A percentile compares a stretch with the other conserved stretches of the same genome.
phyloP scores from a whole-genome alignment of 2,797 vertebrate species.

The Tolypeutes matacus region DNA sequence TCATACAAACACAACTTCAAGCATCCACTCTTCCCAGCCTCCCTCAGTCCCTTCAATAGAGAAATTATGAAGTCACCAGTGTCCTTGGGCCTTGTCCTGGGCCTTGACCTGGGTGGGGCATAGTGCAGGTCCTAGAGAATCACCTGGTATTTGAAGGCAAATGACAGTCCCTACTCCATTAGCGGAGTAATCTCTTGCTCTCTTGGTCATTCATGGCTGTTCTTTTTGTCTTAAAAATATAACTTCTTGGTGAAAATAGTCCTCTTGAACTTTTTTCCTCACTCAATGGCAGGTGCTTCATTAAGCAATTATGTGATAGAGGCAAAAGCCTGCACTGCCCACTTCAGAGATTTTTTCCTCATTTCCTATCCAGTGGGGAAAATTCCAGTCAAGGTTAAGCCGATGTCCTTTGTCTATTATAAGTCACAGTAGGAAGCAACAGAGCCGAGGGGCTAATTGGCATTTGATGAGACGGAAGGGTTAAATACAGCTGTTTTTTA shows the following conservation, averaged over 20 bases:
- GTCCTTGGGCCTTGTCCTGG: neutral
- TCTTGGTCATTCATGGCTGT: neutral
- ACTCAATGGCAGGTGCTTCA: neutral
- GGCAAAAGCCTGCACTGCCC: neutral
- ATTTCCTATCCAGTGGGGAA: neutral
- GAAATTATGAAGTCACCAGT: neutral
- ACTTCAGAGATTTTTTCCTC: neutral
- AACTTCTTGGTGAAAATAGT: neutral
- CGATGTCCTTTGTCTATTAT: neutral
- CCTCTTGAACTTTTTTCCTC: neutral
- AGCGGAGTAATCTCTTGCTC: neutral
- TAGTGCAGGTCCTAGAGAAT: neutral
- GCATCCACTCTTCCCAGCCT: neutral
- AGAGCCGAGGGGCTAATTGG: neutral
- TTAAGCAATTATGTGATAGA: neutral
- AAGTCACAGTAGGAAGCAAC: neutral
- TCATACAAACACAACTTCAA: neutral
- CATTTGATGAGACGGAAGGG: neutral
- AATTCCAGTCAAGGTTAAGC: neutral
- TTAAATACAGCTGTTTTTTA: conserved; percentile 12
- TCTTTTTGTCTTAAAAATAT: conserved; percentile 7
- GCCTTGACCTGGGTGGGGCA: neutral
- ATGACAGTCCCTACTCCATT: neutral
- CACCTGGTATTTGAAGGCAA: neutral
- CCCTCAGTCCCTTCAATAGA: neutral